Conservation (phyloP, 2,888 invertebrate species). For the Bibio marci region DNA sequence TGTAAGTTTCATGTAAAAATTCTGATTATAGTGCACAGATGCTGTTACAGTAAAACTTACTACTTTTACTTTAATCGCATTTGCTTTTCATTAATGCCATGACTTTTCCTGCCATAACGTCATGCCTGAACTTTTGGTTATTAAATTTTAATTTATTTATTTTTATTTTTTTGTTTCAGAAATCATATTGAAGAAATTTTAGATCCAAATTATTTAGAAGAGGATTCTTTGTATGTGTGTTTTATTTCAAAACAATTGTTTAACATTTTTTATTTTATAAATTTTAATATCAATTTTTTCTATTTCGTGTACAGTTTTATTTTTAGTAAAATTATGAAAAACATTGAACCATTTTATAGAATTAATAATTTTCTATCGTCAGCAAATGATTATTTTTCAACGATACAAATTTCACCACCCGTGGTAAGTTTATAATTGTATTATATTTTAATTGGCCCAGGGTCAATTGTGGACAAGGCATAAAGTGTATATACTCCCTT, state of each 20-base stretch:
- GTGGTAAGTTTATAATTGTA: background rate
- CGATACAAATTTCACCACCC: slow-evolving; percentile 16
- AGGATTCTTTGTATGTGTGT: slow-evolving; percentile 62
- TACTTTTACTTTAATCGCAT: too few species aligned
- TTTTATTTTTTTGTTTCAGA: slow-evolving; percentile 30
- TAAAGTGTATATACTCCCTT: too few species aligned
- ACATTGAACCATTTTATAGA: slow-evolving; percentile 44
- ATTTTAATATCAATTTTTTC: slow-evolving; percentile 3
- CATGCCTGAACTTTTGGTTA: too few species aligned
- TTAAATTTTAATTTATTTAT: slow-evolving; percentile 8
- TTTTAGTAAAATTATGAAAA: slow-evolving; percentile 44
- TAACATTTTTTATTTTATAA: slow-evolving; percentile 3
- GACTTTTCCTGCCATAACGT: too few species aligned
- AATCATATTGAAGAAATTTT: slow-evolving; percentile 44
- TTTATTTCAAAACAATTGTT: slow-evolving; percentile 2
- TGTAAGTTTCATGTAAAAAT: too few species aligned
- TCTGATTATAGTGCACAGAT: too few species aligned
- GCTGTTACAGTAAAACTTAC: too few species aligned
- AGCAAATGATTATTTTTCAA: slow-evolving; percentile 32
- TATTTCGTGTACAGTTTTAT: slow-evolving; percentile 34
- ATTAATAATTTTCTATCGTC: slow-evolving; percentile 37
- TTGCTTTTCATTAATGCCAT: too few species aligned
- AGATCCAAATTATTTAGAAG: slow-evolving; percentile 51
- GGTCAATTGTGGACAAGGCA: too few species aligned
- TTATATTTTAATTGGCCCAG: background rate